phyloP scores from a whole-genome alignment of 2,797 vertebrate species.

The Avahi laniger region DNA sequence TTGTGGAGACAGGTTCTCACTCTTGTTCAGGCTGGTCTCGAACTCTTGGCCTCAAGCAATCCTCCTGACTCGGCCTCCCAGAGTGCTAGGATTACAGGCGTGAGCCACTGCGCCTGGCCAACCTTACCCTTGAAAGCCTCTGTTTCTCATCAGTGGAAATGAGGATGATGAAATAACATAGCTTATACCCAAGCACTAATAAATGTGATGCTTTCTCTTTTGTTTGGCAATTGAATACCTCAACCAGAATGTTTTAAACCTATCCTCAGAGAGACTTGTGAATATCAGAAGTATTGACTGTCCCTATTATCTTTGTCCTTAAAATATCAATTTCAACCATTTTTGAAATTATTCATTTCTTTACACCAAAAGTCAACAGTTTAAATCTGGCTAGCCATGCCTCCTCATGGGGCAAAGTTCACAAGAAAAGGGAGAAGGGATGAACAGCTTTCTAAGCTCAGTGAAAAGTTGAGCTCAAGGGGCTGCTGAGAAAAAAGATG shows the following conservation, averaged over 20 bases:
- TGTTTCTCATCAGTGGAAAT: background rate
- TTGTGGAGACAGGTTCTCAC: background rate
- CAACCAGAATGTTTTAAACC: background rate
- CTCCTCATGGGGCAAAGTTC: background rate
- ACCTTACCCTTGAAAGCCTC: background rate
- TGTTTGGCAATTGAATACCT: background rate
- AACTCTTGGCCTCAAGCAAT: background rate
- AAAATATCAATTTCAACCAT: slow-evolving; percentile 31
- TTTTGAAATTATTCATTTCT: slow-evolving; percentile 47
- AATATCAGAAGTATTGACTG: background rate
- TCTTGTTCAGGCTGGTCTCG: background rate
- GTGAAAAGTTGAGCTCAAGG: slow-evolving; percentile 36
- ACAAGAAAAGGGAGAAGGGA: background rate
- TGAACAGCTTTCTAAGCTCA: background rate
- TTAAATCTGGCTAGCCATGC: background rate
- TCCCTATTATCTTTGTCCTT: background rate
- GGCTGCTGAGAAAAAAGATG: slow-evolving; percentile 16
- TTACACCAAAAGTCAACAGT: slow-evolving; percentile 38
- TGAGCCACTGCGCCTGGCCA: background rate
- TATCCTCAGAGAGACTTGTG: background rate
- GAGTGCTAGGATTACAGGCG: background rate
- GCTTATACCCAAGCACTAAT: background rate
- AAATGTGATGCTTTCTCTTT: background rate
- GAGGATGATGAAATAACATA: background rate
- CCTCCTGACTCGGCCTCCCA: background rate